These are phyloP conservation scores for Cydia splendana DNA, from an alignment of 1,140 invertebrate genomes.

Conservation along the genomic window DNA sequence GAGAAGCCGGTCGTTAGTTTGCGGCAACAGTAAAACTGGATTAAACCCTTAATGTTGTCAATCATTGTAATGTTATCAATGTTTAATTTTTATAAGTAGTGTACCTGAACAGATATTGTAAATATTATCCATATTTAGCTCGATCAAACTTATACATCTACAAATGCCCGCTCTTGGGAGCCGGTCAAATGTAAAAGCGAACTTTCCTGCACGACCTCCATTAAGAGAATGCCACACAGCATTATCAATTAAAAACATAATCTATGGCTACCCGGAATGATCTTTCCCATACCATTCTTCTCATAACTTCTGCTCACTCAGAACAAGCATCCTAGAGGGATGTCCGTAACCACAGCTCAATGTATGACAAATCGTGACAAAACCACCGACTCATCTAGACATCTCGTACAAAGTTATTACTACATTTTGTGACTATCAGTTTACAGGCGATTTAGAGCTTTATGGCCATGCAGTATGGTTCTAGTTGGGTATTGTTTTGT, in stretches of 20 bases:
- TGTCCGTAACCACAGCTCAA: constrained; percentile 62
- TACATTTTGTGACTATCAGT: neutral
- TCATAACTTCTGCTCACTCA: constrained; percentile 64
- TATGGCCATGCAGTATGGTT: constrained; percentile 33
- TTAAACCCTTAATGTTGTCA: neutral
- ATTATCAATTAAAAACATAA: constrained; percentile 56
- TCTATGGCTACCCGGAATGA: constrained; percentile 42
- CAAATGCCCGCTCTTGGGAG: neutral
- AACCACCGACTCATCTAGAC: constrained; percentile 73
- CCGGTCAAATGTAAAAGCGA: neutral
- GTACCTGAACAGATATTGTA: neutral
- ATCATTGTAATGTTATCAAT: neutral
- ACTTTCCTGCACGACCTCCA: constrained; percentile 47
- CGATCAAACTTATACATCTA: neutral
- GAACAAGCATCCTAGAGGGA: constrained; percentile 46
- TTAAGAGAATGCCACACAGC: constrained; percentile 41
- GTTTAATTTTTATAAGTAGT: too few species aligned
- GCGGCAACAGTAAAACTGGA: neutral
- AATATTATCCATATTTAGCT: neutral
- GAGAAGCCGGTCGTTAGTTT: constrained; percentile 9
- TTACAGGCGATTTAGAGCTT: constrained; percentile 40
- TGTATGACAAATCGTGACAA: constrained; percentile 77
- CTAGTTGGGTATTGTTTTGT: constrained; percentile 18
- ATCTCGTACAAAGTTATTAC: constrained; percentile 12
- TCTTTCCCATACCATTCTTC: constrained; percentile 64